A percentile compares a stretch with the other conserved stretches of the same genome.
These are phyloP conservation scores for Augochlora pura DNA, from an alignment of 1,140 invertebrate species.

Conservation along the genomic window DNA sequence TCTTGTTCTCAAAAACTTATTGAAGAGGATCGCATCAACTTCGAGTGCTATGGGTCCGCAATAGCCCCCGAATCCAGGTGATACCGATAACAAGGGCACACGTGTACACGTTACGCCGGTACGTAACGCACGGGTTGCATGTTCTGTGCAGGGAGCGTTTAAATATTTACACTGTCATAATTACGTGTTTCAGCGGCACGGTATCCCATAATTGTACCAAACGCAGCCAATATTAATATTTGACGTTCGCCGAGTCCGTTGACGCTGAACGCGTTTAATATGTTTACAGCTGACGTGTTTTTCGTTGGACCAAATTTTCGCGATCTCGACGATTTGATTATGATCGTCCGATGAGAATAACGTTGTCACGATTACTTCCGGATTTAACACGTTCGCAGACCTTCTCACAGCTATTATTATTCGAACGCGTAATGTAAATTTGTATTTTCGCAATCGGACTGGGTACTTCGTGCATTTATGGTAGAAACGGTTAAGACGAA, in stretches of 20 bases:
- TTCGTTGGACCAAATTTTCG: background rate
- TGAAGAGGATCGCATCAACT: background rate
- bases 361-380: background rate
- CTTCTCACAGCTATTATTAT: too few relatives aligned
- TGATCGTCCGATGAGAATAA: background rate
- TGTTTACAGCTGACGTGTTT: background rate
- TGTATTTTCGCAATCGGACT: too few relatives aligned
- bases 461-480: too few relatives aligned
- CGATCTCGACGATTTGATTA: background rate
- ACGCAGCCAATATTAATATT: constrained; percentile 24
- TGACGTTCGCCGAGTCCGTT: background rate
- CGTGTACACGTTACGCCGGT: background rate
- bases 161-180: constrained; percentile 35
- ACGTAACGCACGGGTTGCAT: too few relatives aligned
- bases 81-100: background rate
- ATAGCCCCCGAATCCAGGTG: too few relatives aligned
- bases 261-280: background rate
- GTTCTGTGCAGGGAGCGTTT: background rate
- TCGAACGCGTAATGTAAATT: too few relatives aligned
- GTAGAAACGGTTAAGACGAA: too few relatives aligned
- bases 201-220: constrained; percentile 9
- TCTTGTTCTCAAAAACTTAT: background rate
- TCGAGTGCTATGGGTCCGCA: background rate
- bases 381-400: background rate
- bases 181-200: constrained; percentile 1